These are phyloP conservation scores for Dermatophagoides farinae DNA, from an alignment of 1,140 invertebrate species.

Conservation along the genomic window DNA sequence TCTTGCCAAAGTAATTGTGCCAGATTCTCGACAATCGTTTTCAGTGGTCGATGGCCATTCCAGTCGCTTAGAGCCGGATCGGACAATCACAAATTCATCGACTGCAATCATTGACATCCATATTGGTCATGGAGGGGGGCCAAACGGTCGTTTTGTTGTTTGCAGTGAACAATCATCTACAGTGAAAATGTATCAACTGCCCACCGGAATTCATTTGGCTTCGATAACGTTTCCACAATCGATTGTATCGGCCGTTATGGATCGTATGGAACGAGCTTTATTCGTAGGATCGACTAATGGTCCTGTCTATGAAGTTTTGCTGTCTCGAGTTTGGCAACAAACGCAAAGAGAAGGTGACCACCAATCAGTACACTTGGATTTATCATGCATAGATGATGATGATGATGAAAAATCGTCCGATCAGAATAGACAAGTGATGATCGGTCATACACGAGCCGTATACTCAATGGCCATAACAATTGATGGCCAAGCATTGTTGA, in stretches of 20 bases:
- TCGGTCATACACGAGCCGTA: constrained; percentile 28
- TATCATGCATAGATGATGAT: background rate
- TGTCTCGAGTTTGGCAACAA: constrained; percentile 22
- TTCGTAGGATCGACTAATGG: constrained; percentile 51
- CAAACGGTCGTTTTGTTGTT: constrained; percentile 43
- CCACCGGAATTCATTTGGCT: constrained; percentile 40
- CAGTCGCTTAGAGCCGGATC: constrained; percentile 1
- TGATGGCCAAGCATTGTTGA: constrained; percentile 43
- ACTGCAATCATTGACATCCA: constrained; percentile 50
- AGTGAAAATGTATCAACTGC: constrained; percentile 46
- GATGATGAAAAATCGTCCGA: background rate
- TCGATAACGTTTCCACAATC: constrained; percentile 48
- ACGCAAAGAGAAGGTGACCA: constrained; percentile 23
- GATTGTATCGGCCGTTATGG: constrained; percentile 44
- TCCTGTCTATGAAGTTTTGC: constrained; percentile 40
- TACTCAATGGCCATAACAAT: constrained; percentile 45
- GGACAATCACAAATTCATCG: constrained; percentile 48
- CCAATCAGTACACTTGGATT: constrained; percentile 20
- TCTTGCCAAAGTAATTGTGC: constrained; percentile 23
- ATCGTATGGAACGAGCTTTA: constrained; percentile 42
- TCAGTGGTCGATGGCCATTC: constrained; percentile 17
- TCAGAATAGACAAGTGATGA: background rate
- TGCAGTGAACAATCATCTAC: constrained; percentile 51
- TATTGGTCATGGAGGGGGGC: constrained; percentile 30
- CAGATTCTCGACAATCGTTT: constrained; percentile 19